Conservation (phyloP, 2,113 vertebrate species). For the rat (Rattus norvegicus) region DNA sequence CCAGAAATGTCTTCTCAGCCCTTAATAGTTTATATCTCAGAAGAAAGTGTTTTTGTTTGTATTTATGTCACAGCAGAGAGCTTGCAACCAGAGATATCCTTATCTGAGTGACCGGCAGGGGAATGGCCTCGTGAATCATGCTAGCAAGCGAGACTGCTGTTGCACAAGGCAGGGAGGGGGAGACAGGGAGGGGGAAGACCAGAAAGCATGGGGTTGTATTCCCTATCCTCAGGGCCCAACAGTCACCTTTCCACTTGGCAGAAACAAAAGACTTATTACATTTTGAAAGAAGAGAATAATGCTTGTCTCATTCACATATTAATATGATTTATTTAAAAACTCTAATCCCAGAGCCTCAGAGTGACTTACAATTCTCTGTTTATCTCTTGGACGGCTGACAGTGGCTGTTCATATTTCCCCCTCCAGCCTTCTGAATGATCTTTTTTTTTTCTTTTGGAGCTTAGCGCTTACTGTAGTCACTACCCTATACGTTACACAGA, state of each 20-base stretch:
- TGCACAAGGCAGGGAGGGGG: neutral
- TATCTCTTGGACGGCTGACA: conserved; percentile 80
- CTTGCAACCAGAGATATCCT: neutral
- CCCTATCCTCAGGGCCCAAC: neutral
- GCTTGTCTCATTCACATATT: conserved; percentile 77
- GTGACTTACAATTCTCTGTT: conserved; percentile 72
- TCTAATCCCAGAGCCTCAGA: conserved; percentile 62
- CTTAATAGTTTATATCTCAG: neutral
- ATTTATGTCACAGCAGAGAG: neutral
- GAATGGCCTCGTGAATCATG: neutral
- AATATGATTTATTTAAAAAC: conserved; percentile 78
- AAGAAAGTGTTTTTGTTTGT: conserved; percentile 1
- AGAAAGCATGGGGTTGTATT: neutral
- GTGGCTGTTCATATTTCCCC: conserved; percentile 70
- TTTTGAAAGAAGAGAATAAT: conserved; percentile 72
- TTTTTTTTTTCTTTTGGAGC: neutral
- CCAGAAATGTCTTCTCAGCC: neutral
- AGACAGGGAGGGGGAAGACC: neutral
- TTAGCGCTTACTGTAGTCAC: neutral
- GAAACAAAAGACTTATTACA: conserved; percentile 67
- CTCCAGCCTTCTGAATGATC: conserved; percentile 58
- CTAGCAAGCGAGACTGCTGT: neutral
- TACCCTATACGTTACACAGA: conserved; percentile 60
- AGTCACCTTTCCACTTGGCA: conserved; percentile 51
- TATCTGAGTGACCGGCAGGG: neutral